Base-by-base conservation (phyloP, 64 coral and sea anemone genomes). In the Porites lutea region DNA sequence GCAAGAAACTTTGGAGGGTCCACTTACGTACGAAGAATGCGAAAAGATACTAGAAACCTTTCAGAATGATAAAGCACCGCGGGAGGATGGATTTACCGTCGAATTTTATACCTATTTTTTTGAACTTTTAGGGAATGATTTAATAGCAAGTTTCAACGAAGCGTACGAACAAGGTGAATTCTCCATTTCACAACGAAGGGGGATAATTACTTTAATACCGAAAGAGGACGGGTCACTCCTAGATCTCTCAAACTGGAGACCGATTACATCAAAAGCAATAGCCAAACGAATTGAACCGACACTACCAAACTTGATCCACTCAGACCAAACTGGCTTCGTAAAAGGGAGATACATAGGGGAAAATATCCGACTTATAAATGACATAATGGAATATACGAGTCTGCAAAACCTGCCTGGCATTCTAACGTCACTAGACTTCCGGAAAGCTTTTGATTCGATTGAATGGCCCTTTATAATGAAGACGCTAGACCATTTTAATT, bases 321-420 rank as follows among this genome's bases (percentile, higher is more conserved):
- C 72, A 58, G 75, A 79, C 54, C 87, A 89, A 68, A 89, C 87
- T 65, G 87, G 87, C 44, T 78, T 47, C n/a, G n/a, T n/a, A n/a
- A n/a, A n/a, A n/a, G n/a, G n/a, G n/a, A n/a, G n/a, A n/a, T n/a
- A n/a, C n/a, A 89, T 89, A 65, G 59, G 74, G 19, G 14, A 89
- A 89, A 89, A 89, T 71, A 71, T 82, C 15, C 18, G 89, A 57
- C 55, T 91, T 5, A 82, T 91, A 23, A 58, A 6, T 43, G 78
- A 73, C 67, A 44, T 91, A 19, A 66, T 90, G 75, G 77, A 81
- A 65, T 65, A 61, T 22, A 52, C 76, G 16, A 47, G 44, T 20
- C 20, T 1, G 23, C 13, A 91, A 16, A 91, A 91, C 5, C 2
- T 54, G 47, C 89, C 77, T 1, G 89, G 79, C 14, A 49, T 91